phyloP scores from a whole-genome alignment of 2,113 vertebrate species.

The Ictalurus furcatus region DNA sequence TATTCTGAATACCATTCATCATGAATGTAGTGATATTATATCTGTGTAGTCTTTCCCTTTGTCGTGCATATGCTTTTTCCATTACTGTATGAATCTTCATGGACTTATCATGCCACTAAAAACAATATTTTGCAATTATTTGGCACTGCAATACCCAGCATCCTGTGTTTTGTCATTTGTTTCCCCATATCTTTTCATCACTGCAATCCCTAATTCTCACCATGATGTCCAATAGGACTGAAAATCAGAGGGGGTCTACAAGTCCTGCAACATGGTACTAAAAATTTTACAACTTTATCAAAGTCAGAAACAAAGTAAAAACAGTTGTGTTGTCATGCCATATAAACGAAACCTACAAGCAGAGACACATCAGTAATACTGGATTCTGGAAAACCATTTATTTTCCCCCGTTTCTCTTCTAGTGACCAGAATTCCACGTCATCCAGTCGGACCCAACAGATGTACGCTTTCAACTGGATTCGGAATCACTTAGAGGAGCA shows the following conservation, averaged over 20 bases:
- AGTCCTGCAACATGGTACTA: slow-evolving; percentile 76
- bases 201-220: slow-evolving; percentile 70
- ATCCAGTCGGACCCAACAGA: slow-evolving; percentile 96
- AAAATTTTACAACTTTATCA: slow-evolving; percentile 67
- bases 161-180: slow-evolving; percentile 76
- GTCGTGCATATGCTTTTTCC: slow-evolving; percentile 18
- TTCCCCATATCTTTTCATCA: slow-evolving; percentile 75
- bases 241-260: slow-evolving; percentile 75
- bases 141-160: slow-evolving; percentile 70
- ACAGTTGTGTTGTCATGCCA: slow-evolving; percentile 12
- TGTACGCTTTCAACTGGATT: slow-evolving; percentile 98
- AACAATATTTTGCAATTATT: slow-evolving; percentile 40
- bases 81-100: slow-evolving; percentile 21
- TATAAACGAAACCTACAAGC: slow-evolving; percentile 29
- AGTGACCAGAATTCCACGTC: slow-evolving; percentile 97
- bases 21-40: slow-evolving; percentile 9
- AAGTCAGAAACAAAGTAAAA: slow-evolving; percentile 53
- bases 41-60: background rate
- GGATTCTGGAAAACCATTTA: background rate
- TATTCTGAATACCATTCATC: background rate
- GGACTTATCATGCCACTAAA: slow-evolving; percentile 25
- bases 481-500: slow-evolving; percentile 97
- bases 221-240: slow-evolving; percentile 70
- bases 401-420: slow-evolving; percentile 37
- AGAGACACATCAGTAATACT: background rate